Conservation (phyloP, 2,113 vertebrate genomes). For the Sciurus niger region DNA sequence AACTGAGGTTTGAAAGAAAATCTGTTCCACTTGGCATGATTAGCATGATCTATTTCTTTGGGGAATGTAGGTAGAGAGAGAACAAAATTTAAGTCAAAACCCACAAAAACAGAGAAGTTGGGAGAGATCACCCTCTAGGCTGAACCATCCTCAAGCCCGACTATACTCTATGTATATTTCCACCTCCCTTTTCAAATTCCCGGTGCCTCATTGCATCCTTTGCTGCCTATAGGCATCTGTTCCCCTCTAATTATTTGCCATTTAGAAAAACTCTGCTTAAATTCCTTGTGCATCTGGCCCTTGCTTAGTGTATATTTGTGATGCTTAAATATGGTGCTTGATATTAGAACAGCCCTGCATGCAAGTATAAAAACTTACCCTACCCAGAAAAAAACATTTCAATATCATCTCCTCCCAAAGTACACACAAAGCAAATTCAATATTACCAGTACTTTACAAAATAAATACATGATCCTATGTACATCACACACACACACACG, state of each 20-base stretch:
- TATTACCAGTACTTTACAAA: conserved; percentile 32
- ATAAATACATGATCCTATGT: background rate
- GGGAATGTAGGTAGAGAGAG: background rate
- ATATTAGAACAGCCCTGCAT: background rate
- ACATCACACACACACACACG: background rate
- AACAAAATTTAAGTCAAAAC: conserved; percentile 28
- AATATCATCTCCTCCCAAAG: background rate
- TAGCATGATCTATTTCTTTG: background rate
- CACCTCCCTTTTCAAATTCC: conserved; percentile 73
- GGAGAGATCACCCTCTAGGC: conserved; percentile 50
- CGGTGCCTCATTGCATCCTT: conserved; percentile 76
- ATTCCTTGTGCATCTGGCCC: conserved; percentile 80
- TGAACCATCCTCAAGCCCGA: conserved; percentile 32
- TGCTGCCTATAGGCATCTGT: conserved; percentile 67
- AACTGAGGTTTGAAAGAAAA: conserved; percentile 49
- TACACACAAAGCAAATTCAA: conserved; percentile 36
- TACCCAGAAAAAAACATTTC: conserved; percentile 14
- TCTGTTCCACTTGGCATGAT: conserved; percentile 47
- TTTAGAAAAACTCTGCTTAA: conserved; percentile 73
- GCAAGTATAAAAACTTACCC: conserved; percentile 52
- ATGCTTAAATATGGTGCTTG: conserved; percentile 53
- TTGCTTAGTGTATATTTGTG: conserved; percentile 72
- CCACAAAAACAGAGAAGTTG: background rate
- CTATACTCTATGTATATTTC: conserved; percentile 20
- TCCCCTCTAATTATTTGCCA: conserved; percentile 74